Percentiles rank a stretch among this genome's conserved stretches.
Evolutionary conservation across 2,888 invertebrate genomes (phyloP).

Genomic region (Cylindroiulus punctatus): DNA sequence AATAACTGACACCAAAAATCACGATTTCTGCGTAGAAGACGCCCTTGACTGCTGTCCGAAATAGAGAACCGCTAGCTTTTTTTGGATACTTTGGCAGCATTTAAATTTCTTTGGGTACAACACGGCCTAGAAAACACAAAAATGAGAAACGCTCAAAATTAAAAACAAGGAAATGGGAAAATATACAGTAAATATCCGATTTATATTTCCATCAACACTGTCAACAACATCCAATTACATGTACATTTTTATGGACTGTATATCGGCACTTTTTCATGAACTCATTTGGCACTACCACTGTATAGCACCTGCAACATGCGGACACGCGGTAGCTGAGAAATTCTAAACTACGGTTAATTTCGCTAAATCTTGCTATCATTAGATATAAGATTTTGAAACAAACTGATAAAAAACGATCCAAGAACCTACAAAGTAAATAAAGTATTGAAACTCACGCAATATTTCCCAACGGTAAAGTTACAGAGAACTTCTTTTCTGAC

Average conservation of each 20-base stretch:
- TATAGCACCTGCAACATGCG: no score
- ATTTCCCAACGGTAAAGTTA: background rate
- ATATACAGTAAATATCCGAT: no score
- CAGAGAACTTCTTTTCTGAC: background rate
- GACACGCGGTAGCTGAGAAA: no score
- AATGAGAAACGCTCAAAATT: background rate
- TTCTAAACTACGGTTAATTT: no score
- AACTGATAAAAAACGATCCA: background rate
- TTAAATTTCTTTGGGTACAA: background rate
- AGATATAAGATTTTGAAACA: background rate
- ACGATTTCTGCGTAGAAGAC: conserved; percentile 19
- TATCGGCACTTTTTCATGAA: no score
- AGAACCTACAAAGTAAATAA: background rate
- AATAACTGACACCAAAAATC: conserved; percentile 44
- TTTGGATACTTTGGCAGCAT: background rate
- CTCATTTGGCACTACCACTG: no score
- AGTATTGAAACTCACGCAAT: background rate
- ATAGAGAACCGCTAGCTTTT: background rate
- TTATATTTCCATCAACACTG: no score
- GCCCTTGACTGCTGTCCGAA: background rate
- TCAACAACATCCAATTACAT: no score
- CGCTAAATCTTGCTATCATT: no score
- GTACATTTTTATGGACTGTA: no score
- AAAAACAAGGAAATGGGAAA: no score
- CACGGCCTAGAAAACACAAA: background rate